Base-by-base conservation (phyloP, 35 echinoderm and acorn worm species). In the Anneissia japonica region DNA sequence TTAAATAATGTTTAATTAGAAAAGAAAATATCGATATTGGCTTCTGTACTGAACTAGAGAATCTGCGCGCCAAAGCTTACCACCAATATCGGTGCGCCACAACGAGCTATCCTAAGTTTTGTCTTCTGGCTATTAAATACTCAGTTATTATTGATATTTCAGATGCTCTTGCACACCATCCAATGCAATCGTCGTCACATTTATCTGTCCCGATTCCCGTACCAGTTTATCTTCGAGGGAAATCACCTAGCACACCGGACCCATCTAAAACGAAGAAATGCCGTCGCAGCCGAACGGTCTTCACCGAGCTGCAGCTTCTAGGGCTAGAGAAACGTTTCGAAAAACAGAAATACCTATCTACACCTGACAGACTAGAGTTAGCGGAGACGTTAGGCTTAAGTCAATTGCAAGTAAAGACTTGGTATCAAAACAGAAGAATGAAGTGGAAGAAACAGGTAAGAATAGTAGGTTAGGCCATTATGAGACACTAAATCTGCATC, bases 401-500 rank as follows among this genome's bases (percentile, higher is more conserved):
- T 55, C 96, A 94, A n/a, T 38, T 99, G 55, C 96, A 94, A 35
- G 92, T 99, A 23, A 99, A 99, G 83, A 99, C 92, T 11, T 99
- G 92, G 95, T 98, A 93, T 81, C 95, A 98, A 80, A 98, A 98
- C 46, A 91, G 95, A 72, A 84, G 95, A 31, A 98, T 98, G 95
- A 98, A 98, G 81, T 98, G 95, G 95, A 98, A 98, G 83, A 98
- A 98, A 87, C 95, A 98, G 92, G 95, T 98, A 36, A 78, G 55
- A 45, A 21, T 21, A 2, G 35, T 10, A 26, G 32, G 14, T n/a
- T n/a, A n/a, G n/a, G n/a, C 23, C 4, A 32, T 76, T 30, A 6
- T 30, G 7, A 10, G n/a, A 76, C 23, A 76, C 5, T 76, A 32
- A 29, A 64, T 64, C n/a, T 64, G 26, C 23, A 29, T 76, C 9